Evolutionary conservation across 2,113 vertebrate genomes (phyloP).

Genomic region (Salminus brasiliensis): DNA sequence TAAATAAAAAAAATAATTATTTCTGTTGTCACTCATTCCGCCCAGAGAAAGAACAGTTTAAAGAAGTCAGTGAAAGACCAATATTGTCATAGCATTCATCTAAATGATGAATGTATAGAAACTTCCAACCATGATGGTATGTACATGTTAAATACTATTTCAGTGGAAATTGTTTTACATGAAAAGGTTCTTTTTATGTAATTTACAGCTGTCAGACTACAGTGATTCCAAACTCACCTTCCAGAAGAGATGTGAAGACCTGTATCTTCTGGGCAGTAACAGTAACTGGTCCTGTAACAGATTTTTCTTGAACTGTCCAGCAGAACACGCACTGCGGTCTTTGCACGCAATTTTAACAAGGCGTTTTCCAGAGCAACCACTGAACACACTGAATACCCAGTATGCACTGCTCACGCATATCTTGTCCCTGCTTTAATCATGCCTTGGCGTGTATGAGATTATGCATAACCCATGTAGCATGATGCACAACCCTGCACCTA

Average conservation of each 20-base stretch:
- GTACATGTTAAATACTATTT: no score
- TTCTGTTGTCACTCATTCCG: no score
- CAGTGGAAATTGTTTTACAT: no score
- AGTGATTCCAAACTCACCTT: neutral
- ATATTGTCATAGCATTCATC: no score
- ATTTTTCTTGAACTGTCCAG: no score
- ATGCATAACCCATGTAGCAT: slow-evolving; percentile 56
- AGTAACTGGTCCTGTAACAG: no score
- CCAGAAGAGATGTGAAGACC: no score
- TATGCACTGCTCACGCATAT: neutral
- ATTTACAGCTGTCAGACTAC: neutral
- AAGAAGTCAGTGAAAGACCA: no score
- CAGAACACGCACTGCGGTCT: neutral
- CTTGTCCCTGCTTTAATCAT: slow-evolving; percentile 53
- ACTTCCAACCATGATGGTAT: no score
- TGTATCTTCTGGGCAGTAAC: neutral
- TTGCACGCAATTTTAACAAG: neutral
- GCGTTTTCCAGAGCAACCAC: neutral
- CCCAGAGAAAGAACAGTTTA: no score
- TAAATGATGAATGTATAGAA: no score
- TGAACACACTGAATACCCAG: neutral
- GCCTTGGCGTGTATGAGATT: slow-evolving; percentile 30
- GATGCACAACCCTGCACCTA: slow-evolving; percentile 71
- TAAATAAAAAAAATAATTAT: no score
- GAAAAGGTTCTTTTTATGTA: neutral